Percentiles rank a stretch among this genome's conserved stretches.
Conservation (phyloP, 53 echinoderm and acorn worm genomes). For the Stichopus horrens region DNA sequence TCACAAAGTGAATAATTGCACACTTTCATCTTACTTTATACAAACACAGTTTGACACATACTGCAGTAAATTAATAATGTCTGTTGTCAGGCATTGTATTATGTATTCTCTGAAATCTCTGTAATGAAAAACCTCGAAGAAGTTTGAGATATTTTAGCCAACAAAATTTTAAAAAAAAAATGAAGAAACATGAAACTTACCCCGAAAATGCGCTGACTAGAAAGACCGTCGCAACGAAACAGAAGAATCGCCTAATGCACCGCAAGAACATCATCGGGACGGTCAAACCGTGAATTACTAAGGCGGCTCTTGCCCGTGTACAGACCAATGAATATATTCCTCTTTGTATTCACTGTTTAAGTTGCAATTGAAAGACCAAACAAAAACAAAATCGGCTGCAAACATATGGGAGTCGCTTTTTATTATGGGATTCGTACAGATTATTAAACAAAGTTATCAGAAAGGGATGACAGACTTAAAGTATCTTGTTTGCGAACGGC, state of each 20-base stretch:
- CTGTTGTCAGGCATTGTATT: no score
- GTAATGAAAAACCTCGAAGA: no score
- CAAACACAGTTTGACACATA: no score
- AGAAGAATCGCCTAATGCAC: conserved; percentile 1
- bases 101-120: no score
- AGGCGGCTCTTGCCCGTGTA: background rate
- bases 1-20: no score
- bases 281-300: background rate
- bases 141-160: no score
- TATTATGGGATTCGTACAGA: background rate
- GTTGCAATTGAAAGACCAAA: conserved; percentile 20
- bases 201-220: conserved; percentile 26
- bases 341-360: conserved; percentile 19
- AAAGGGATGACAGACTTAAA: background rate
- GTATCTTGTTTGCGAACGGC: conserved; percentile 2
- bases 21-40: no score
- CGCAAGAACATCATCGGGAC: conserved; percentile 14
- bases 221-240: conserved; percentile 9
- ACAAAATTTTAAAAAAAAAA: no score
- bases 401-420: background rate
- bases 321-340: conserved; percentile 1
- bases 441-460: conserved; percentile 27
- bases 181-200: background rate
- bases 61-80: no score
- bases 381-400: background rate